Conservation (phyloP, 2,797 vertebrate species). For the Cynopterus sphinx region DNA sequence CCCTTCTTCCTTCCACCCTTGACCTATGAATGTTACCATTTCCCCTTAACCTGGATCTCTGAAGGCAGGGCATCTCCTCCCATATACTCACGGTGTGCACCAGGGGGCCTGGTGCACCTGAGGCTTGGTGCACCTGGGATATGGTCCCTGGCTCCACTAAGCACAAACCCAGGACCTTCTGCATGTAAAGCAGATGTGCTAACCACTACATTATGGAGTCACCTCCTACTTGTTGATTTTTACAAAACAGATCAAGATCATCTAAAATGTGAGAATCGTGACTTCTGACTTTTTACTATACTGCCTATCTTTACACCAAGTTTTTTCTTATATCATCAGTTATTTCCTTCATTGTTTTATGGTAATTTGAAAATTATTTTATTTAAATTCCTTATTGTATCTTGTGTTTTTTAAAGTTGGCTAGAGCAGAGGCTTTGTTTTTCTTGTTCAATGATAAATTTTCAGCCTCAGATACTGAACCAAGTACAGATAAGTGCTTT, state of each 20-base stretch:
- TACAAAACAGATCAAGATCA: not conserved
- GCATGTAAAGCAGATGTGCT: no score
- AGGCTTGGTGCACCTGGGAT: no score
- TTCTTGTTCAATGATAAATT: not conserved
- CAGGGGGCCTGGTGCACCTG: no score
- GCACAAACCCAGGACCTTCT: no score
- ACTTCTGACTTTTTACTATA: not conserved
- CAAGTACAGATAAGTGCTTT: not conserved
- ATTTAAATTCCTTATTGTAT: not conserved
- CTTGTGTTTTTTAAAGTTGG: not conserved
- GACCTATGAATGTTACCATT: no score
- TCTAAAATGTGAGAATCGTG: not conserved
- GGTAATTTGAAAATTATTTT: not conserved
- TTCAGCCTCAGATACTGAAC: conserved; percentile 10
- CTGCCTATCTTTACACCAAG: not conserved
- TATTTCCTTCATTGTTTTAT: not conserved
- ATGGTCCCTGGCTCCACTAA: no score
- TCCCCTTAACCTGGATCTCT: no score
- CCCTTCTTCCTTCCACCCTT: no score
- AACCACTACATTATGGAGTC: no score
- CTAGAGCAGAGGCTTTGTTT: not conserved
- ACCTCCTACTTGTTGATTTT: not conserved
- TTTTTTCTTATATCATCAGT: not conserved
- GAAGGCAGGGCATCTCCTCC: no score
- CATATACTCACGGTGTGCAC: no score